A percentile compares a stretch with the other conserved stretches of the same genome.
phyloP scores from a whole-genome alignment of 2,113 vertebrate genomes.

The Callipepla californica region DNA sequence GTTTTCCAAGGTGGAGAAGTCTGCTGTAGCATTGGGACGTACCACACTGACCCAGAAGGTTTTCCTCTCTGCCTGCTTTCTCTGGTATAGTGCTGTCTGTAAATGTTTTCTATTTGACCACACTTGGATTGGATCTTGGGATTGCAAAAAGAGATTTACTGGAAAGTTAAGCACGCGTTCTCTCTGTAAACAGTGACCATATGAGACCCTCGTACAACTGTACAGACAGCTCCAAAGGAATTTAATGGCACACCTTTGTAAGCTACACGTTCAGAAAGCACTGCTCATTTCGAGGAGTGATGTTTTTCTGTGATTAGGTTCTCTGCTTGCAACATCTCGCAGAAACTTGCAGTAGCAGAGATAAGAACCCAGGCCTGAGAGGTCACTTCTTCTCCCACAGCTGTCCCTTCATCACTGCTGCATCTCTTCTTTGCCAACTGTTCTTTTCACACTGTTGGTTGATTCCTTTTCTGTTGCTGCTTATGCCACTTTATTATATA shows the following conservation, averaged over 20 bases:
- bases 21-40: not conserved
- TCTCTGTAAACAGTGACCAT: not conserved
- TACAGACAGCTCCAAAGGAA: conserved; percentile 41
- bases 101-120: not conserved
- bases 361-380: not conserved
- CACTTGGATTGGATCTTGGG: not conserved
- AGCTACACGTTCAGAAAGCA: not conserved
- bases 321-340: not conserved
- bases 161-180: not conserved
- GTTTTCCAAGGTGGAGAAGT: not conserved
- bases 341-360: not conserved
- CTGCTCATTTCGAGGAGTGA: not conserved
- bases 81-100: not conserved
- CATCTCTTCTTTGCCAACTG: not conserved
- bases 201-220: conserved; percentile 16
- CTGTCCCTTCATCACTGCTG: not conserved
- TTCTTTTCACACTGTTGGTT: not conserved
- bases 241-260: conserved; percentile 46
- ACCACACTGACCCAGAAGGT: not conserved
- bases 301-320: not conserved
- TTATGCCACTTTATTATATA: conserved; percentile 12
- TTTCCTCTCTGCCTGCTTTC: conserved; percentile 42
- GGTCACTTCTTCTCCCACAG: not conserved
- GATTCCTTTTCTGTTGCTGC: conserved; percentile 57
- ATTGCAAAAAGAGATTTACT: not conserved